Conservation (phyloP, 1,140 invertebrate genomes). For the Trissolcus basalis region DNA sequence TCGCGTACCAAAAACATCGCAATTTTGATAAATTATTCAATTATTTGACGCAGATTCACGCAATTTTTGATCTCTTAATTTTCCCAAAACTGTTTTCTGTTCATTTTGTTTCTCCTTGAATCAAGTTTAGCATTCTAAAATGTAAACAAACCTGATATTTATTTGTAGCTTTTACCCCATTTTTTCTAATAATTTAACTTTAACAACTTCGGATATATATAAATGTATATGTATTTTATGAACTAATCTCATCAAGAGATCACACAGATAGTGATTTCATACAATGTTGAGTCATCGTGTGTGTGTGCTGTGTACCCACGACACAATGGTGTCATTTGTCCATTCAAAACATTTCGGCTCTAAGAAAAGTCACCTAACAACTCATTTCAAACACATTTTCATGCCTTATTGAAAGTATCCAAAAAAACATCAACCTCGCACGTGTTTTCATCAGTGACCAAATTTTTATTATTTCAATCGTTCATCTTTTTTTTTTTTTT, state of each 20-base stretch:
- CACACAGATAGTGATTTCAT: constrained; percentile 48
- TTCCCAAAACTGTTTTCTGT: too few relatives aligned
- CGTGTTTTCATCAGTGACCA: neutral
- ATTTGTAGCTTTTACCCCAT: constrained; percentile 1
- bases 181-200: constrained; percentile 40
- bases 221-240: constrained; percentile 25
- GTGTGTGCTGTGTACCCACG: constrained; percentile 29
- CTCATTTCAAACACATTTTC: too few relatives aligned
- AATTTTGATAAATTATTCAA: too few relatives aligned
- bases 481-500: constrained; percentile 5
- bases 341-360: constrained; percentile 36
- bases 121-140: too few relatives aligned
- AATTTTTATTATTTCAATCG: constrained; percentile 16
- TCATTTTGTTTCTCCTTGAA: too few relatives aligned
- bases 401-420: too few relatives aligned
- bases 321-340: constrained; percentile 47
- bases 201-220: constrained; percentile 42
- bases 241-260: constrained; percentile 45
- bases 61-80: too few relatives aligned
- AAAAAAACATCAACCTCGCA: too few relatives aligned
- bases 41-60: too few relatives aligned
- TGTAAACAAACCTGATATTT: too few relatives aligned
- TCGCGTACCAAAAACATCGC: constrained; percentile 42
- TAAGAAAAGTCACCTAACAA: neutral
- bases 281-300: constrained; percentile 49